Evolutionary conservation across 2,888 invertebrate genomes (phyloP).

Genomic region (Spicauda simplicius): DNA sequence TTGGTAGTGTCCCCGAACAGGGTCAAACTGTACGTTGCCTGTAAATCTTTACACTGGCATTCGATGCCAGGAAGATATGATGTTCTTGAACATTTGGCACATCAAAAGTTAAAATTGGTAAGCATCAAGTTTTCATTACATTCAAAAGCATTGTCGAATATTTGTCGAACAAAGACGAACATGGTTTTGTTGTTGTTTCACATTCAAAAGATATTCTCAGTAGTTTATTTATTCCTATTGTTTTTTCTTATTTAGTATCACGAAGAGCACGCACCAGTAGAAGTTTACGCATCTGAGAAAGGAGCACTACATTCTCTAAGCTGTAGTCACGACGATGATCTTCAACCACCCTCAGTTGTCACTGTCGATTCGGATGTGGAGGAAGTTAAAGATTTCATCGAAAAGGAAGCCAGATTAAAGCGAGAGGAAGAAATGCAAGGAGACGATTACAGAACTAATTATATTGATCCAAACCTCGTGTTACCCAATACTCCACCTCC

Average conservation of each 20-base stretch:
- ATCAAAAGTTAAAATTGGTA: slow-evolving; percentile 84
- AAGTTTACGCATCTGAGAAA: slow-evolving; percentile 78
- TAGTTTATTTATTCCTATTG: no score
- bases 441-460: slow-evolving; percentile 71
- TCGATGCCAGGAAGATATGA: slow-evolving; percentile 85
- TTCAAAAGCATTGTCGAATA: no score
- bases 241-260: slow-evolving; percentile 75
- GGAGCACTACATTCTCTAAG: slow-evolving; percentile 79
- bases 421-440: slow-evolving; percentile 74
- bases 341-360: slow-evolving; percentile 59
- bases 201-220: no score
- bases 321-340: slow-evolving; percentile 65
- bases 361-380: slow-evolving; percentile 66
- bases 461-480: slow-evolving; percentile 60
- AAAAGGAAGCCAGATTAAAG: slow-evolving; percentile 64
- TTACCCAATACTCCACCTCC: slow-evolving; percentile 52
- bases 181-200: no score
- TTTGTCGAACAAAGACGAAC: no score
- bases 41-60: slow-evolving; percentile 87
- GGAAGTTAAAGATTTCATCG: slow-evolving; percentile 70
- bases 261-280: slow-evolving; percentile 84
- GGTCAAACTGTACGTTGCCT: slow-evolving; percentile 87
- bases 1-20: slow-evolving; percentile 85
- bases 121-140: slow-evolving; percentile 50
- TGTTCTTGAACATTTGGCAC: slow-evolving; percentile 81